Base-by-base conservation (phyloP, 2,888 invertebrate species). In the Torymus aiolomorphi region DNA sequence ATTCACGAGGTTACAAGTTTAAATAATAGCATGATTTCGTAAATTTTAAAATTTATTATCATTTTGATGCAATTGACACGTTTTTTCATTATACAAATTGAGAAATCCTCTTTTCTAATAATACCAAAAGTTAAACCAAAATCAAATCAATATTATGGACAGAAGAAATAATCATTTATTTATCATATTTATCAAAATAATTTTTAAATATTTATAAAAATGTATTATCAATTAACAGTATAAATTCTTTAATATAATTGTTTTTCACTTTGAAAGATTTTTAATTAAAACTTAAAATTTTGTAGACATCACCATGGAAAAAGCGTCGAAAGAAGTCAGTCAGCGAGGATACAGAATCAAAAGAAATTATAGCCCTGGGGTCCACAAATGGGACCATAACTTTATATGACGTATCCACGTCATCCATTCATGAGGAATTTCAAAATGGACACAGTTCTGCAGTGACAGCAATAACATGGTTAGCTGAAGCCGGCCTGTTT, bases 351-450 rank as follows among this genome's bases (percentile, higher is more conserved):
- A 74, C 81, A 54, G 85, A 86, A 18, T 81, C 84, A 59, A 88
- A 88, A 76, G 91, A 92, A 78, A 91, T 94, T 83, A 91, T 96
- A 87, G 95, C 94, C 0, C 91, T 97, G 88, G 96, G 96, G 69
- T 95, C 96, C 20, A 92, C 92, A 2, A 93, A 93, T 84, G 96
- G 97, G 71, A 92, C 93, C 83, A 91, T 97, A 73, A 91, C 95
- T 52, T 89, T 96, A 81, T 97, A 96, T 80, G 93, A 92, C 66
- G 91, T 92, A 4, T 92, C 91, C 62, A 86, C 89, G 3, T 89
- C 89, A 14, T 88, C 91, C 12, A 88, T 90, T 13, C 88, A 87
- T n/a, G 88, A 88, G 76, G 87, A 87, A 63, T 89, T 89, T 18
- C 81, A 87, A 76, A 84, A 91, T 80, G 91, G 91, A 14, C 92